Base-by-base conservation (phyloP, 2,113 vertebrate genomes). In the Hemiprocne comata region DNA sequence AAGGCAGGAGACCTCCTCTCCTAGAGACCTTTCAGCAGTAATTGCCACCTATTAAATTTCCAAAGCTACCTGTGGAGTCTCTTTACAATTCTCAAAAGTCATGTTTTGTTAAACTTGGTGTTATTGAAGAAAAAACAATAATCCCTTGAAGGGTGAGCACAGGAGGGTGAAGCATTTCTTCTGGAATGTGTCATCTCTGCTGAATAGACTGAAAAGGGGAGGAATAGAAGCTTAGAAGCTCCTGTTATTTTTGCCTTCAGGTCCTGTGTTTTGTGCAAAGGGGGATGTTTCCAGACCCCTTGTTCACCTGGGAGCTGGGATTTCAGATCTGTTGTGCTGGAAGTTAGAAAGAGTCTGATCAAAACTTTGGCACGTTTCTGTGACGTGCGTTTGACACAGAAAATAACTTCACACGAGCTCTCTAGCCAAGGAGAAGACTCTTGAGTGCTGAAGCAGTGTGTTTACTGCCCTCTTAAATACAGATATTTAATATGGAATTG, bases 391-490 rank as follows among this genome's bases (percentile, higher is more conserved):
- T 69, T n/a, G 33, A 21, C 14, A 11, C 2, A 0, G 26, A 2
- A 64, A 79, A 70, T n/a, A 10, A 38, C 34, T 20, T 24, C n/a
- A 7, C 6, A 3, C 0, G 11, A 50, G 24, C 21, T 40, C 21
- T 40, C 8, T 11, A 18, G 23, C 12, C 5, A 29, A 55, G 9
- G 34, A 36, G 29, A 42, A 57, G 76, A n/a, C 15, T 64, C 34
- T 6, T 23, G 24, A 40, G 33, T 29, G 28, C n/a, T 42, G 48
- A 23, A 46, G 38, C 29, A 8, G 26, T 40, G 7, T 33, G 17
- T 73, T 58, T 19, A 38, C 17, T 21, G 0, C 13, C 4, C 36
- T 72, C 71, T 29, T 0, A 44, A 42, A 18, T 21, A 20, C 17
- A 46, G 17, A 7, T 21, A 48, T 48, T 48, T 48, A 21, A 48